phyloP scores from a whole-genome alignment of 2,113 vertebrate species.

The Odobenus rosmarus region DNA sequence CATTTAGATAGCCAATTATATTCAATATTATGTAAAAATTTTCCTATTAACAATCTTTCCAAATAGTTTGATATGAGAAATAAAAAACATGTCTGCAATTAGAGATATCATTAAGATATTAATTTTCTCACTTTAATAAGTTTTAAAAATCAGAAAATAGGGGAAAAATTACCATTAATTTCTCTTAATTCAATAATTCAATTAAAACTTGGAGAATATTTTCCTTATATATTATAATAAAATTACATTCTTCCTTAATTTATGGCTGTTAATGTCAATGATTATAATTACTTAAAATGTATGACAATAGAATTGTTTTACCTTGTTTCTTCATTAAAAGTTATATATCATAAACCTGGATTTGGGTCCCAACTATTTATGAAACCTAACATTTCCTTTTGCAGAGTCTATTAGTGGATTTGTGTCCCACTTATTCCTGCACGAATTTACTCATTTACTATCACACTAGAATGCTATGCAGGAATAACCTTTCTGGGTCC shows the following conservation, averaged over 20 bases:
- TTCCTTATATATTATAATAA: not conserved
- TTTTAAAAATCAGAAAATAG: not conserved
- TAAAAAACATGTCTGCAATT: conserved; percentile 16
- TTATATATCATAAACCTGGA: not conserved
- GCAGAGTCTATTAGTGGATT: not conserved
- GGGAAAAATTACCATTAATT: not conserved
- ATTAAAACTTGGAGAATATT: not conserved
- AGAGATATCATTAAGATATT: not conserved
- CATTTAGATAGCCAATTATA: conserved; percentile 31
- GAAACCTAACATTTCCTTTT: not conserved
- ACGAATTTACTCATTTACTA: conserved; percentile 1
- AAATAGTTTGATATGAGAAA: conserved; percentile 7
- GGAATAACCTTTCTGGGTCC: conserved; percentile 31
- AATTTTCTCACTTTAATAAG: not conserved
- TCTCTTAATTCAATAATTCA: not conserved
- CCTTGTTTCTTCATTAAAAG: not conserved
- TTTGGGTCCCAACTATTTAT: not conserved
- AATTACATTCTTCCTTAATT: not conserved
- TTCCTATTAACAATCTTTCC: not conserved
- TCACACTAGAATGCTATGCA: not conserved
- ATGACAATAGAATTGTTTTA: not conserved
- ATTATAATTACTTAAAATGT: not conserved
- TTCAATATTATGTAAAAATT: not conserved
- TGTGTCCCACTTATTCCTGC: not conserved
- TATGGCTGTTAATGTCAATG: not conserved